Conservation (phyloP, 1,140 invertebrate genomes). For the Rhagoletis zephyria region DNA sequence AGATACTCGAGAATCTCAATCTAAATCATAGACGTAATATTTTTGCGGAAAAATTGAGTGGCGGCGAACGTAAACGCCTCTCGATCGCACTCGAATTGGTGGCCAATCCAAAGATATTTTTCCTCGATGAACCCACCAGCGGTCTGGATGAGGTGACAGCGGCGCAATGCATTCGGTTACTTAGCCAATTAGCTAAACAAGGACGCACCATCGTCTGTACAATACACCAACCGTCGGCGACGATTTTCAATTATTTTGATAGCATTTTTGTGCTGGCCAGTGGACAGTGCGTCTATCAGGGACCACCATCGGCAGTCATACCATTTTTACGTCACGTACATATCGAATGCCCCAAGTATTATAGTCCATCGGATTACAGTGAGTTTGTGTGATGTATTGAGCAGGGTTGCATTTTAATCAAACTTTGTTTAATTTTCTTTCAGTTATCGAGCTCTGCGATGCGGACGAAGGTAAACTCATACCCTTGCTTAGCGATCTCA, state of each 20-base stretch:
- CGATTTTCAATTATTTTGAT: conserved; percentile 90
- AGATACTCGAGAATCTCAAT: conserved; percentile 77
- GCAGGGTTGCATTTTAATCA: neutral
- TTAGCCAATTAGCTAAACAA: conserved; percentile 79
- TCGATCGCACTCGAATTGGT: conserved; percentile 88
- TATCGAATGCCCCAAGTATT: conserved; percentile 83
- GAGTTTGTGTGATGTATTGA: conserved; percentile 64
- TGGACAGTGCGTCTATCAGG: conserved; percentile 84
- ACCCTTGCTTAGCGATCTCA: conserved; percentile 74
- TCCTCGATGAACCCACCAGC: conserved; percentile 82
- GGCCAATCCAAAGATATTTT: conserved; percentile 86
- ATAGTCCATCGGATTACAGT: conserved; percentile 89
- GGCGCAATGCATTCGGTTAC: conserved; percentile 84
- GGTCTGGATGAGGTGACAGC: conserved; percentile 91
- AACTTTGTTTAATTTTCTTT: conserved; percentile 54
- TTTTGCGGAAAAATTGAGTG: conserved; percentile 79
- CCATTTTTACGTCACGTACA: conserved; percentile 80
- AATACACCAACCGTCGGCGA: conserved; percentile 87
- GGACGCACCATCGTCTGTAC: conserved; percentile 86
- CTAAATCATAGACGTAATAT: conserved; percentile 80
- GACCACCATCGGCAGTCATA: conserved; percentile 79
- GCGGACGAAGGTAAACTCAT: conserved; percentile 65
- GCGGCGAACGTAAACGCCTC: conserved; percentile 85
- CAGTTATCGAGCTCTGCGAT: conserved; percentile 74
- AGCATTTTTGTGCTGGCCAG: conserved; percentile 80